These are phyloP conservation scores for Hypanus sabinus DNA, from an alignment of 2,113 vertebrate genomes.

Conservation along the genomic window DNA sequence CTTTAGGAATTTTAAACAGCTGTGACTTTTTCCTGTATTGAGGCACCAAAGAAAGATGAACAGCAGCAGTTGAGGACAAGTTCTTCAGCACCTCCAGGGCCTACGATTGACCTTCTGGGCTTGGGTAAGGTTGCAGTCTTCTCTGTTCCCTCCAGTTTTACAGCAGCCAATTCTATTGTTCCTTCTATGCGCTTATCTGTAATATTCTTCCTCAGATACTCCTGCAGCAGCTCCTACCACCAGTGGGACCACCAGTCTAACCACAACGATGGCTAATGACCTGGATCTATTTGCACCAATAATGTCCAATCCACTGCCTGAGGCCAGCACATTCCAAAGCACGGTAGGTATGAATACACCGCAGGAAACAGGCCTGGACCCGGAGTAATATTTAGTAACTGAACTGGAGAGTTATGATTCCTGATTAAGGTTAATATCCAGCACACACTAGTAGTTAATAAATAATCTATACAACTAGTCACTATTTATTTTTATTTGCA, in stretches of 20 bases:
- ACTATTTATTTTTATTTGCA: too few species aligned
- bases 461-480: too few species aligned
- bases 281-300: constrained; percentile 78
- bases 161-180: neutral
- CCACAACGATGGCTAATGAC: constrained; percentile 63
- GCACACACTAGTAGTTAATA: too few species aligned
- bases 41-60: constrained; percentile 71
- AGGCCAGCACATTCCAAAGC: neutral
- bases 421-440: too few species aligned
- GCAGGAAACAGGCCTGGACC: too few species aligned
- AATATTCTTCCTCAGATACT: constrained; percentile 52
- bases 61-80: constrained; percentile 61
- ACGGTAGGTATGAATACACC: neutral
- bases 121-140: constrained; percentile 64
- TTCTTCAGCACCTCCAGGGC: constrained; percentile 70
- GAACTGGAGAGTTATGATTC: neutral
- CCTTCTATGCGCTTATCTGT: neutral
- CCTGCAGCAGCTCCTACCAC: constrained; percentile 58
- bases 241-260: constrained; percentile 62
- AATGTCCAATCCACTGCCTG: constrained; percentile 38
- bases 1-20: neutral
- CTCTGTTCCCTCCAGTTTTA: neutral
- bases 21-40: constrained; percentile 43
- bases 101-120: constrained; percentile 83
- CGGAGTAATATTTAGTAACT: neutral